These are phyloP conservation scores for Phasianus colchicus DNA, from an alignment of 2,113 vertebrate genomes.

Conservation along the genomic window DNA sequence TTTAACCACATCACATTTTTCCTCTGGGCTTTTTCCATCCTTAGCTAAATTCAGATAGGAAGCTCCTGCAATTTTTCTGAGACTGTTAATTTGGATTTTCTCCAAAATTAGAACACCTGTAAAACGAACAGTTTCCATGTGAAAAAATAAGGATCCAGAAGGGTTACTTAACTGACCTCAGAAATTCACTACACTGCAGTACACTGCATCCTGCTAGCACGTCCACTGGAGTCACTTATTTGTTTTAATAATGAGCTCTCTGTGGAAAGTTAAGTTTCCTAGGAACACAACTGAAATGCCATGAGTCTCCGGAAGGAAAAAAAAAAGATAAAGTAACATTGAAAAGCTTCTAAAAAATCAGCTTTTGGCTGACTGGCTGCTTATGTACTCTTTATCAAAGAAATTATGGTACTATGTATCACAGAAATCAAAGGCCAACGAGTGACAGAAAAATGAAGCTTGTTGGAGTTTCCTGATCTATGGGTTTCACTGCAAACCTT, in stretches of 20 bases:
- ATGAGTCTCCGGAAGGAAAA: not conserved
- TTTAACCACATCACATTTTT: not conserved
- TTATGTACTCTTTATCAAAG: not conserved
- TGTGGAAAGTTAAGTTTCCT: not conserved
- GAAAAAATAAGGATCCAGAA: not conserved
- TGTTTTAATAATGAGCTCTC: not conserved
- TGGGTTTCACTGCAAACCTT: not conserved
- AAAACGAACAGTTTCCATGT: not conserved
- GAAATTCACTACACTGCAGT: not conserved
- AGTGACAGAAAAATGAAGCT: not conserved
- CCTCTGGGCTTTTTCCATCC: not conserved
- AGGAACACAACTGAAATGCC: not conserved
- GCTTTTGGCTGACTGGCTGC: not conserved
- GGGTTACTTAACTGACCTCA: not conserved
- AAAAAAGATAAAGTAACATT: not conserved
- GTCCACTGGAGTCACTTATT: not conserved
- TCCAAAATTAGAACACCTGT: not conserved
- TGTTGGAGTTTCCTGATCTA: not conserved
- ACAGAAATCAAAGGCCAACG: not conserved
- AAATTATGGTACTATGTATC: not conserved
- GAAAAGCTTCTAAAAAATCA: not conserved
- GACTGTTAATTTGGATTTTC: accelerated
- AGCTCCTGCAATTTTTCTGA: not conserved
- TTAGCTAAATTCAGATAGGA: not conserved
- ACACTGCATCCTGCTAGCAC: not conserved